A percentile compares a stretch with the other conserved stretches of the same genome.
These are phyloP conservation scores for Netelia fuscicornis DNA, from an alignment of 2,888 invertebrate genomes.

Conservation along the genomic window DNA sequence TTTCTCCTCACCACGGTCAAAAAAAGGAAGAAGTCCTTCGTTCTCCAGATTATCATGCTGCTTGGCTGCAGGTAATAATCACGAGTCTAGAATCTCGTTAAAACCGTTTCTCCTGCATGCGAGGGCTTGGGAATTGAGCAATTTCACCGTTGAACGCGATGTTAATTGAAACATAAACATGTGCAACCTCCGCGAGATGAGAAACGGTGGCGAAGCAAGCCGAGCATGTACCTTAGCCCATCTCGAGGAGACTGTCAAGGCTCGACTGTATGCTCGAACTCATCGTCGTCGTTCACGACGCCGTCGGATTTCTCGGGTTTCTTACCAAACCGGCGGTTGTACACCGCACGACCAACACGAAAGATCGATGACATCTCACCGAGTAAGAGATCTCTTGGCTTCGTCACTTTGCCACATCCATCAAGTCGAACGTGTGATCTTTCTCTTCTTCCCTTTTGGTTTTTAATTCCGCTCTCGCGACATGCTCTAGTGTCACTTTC, in stretches of 20 bases:
- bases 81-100: conserved; percentile 61
- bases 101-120: background rate
- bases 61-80: conserved; percentile 53
- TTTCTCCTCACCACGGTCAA: conserved; percentile 20
- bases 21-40: conserved; percentile 1
- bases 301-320: conserved; percentile 57
- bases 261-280: conserved; percentile 23
- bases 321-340: conserved; percentile 25
- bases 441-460: conserved; percentile 22
- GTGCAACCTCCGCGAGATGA: conserved; percentile 58
- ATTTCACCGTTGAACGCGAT: conserved; percentile 73
- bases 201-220: conserved; percentile 9
- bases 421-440: conserved; percentile 39
- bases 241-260: conserved; percentile 37
- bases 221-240: background rate
- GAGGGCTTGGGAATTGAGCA: conserved; percentile 68
- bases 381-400: conserved; percentile 30
- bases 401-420: conserved; percentile 53
- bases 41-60: conserved; percentile 32
- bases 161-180: conserved; percentile 76
- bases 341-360: conserved; percentile 43
- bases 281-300: conserved; percentile 9
- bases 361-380: conserved; percentile 49
- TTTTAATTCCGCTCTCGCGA: conserved; percentile 52
- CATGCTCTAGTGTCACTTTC: conserved; percentile 59